A percentile compares a stretch with the other conserved stretches of the same genome.
phyloP scores from a whole-genome alignment of 2,113 vertebrate genomes.

The Cranoglanis bouderius region DNA sequence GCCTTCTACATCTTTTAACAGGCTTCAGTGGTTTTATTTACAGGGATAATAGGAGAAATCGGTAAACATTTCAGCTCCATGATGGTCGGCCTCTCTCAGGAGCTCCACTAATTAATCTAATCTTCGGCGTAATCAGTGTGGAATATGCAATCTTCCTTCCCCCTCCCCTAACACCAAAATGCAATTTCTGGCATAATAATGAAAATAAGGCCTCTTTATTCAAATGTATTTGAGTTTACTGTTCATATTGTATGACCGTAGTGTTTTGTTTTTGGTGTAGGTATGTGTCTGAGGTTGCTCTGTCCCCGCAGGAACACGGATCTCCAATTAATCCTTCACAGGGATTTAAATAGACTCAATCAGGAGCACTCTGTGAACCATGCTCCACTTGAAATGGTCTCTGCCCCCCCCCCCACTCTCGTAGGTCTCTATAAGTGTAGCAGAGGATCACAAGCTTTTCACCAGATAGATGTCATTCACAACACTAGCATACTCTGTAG shows the following conservation, averaged over 20 bases:
- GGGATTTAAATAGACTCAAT: constrained; percentile 27
- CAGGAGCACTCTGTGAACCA: constrained; percentile 10
- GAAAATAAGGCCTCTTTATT: neutral
- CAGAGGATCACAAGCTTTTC: neutral
- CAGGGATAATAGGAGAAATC: neutral
- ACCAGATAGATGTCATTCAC: neutral
- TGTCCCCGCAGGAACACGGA: constrained; percentile 17
- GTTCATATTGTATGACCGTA: neutral
- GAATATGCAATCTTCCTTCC: neutral
- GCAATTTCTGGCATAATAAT: neutral
- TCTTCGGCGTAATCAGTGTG: neutral
- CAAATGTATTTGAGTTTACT: neutral
- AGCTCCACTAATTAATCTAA: neutral
- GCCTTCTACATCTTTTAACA: neutral
- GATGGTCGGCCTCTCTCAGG: neutral
- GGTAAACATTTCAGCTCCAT: neutral
- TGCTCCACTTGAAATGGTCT: neutral
- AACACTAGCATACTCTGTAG: neutral
- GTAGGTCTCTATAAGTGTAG: neutral
- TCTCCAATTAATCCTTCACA: constrained; percentile 4
- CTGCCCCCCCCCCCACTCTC: neutral
- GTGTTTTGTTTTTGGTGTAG: constrained; percentile 6
- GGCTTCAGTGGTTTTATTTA: neutral
- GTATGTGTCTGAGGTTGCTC: neutral
- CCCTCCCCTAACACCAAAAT: neutral